These are phyloP conservation scores for Epicauta chinensis DNA, from an alignment of 1,140 invertebrate genomes.

Conservation along the genomic window DNA sequence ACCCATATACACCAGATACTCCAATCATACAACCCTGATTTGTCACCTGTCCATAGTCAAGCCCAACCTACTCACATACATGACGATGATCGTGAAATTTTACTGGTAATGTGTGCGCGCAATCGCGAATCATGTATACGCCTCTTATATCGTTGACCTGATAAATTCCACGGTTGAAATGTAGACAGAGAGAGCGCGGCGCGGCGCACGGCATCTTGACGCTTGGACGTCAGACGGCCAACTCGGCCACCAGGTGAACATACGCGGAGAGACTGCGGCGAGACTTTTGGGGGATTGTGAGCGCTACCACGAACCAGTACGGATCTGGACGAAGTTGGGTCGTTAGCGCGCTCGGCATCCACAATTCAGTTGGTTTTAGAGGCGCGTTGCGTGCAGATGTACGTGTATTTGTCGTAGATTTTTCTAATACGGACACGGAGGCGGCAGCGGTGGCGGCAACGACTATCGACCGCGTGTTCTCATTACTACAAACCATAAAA, in stretches of 20 bases:
- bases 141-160: conserved; percentile 24
- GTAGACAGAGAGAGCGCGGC: conserved; percentile 25
- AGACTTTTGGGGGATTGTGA: not conserved
- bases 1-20: conserved; percentile 27
- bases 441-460: not conserved
- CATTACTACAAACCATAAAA: not conserved
- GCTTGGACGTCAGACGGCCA: conserved; percentile 24
- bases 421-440: too few species aligned
- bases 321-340: conserved; percentile 13
- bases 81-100: conserved; percentile 22
- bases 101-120: conserved; percentile 37
- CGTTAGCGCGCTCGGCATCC: conserved; percentile 7
- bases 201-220: conserved; percentile 10
- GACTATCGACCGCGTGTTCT: conserved; percentile 9
- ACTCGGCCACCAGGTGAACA: conserved; percentile 24
- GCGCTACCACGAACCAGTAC: not conserved
- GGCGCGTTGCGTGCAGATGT: not conserved
- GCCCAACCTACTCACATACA: conserved; percentile 33
- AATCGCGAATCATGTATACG: conserved; percentile 30
- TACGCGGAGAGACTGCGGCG: not conserved
- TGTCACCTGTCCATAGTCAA: conserved; percentile 37
- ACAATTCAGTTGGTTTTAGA: conserved; percentile 21
- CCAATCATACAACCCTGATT: conserved; percentile 39
- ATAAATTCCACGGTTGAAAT: conserved; percentile 27
- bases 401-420: too few species aligned